phyloP scores from a whole-genome alignment of 2,113 vertebrate genomes.

The Atractosteus spatula region DNA sequence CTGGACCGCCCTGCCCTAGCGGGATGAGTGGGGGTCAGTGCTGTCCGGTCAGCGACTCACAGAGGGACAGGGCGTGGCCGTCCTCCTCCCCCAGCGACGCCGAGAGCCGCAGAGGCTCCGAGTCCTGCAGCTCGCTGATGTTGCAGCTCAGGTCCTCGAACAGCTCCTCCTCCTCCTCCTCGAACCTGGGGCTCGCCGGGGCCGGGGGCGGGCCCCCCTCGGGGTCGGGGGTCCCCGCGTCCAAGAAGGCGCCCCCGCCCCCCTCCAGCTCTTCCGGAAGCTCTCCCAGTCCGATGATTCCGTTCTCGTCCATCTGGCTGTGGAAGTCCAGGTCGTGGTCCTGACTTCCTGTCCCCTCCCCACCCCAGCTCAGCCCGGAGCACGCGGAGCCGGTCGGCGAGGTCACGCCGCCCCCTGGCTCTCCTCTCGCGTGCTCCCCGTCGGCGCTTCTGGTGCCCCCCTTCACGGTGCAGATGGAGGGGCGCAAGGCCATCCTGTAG shows the following conservation, averaged over 20 bases:
- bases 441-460: too few species aligned
- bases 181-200: background rate
- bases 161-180: background rate
- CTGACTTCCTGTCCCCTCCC: conserved; percentile 16
- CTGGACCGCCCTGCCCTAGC: too few species aligned
- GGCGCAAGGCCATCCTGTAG: background rate
- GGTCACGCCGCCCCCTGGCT: background rate
- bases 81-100: conserved; percentile 27
- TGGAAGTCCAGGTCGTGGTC: conserved; percentile 45
- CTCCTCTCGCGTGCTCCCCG: too few species aligned
- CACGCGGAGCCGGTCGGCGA: conserved; percentile 37
- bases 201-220: conserved; percentile 18
- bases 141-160: conserved; percentile 35
- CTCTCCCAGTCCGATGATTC: conserved; percentile 60
- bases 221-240: conserved; percentile 29
- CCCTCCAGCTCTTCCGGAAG: conserved; percentile 16
- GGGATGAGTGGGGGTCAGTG: too few species aligned
- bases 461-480: too few species aligned
- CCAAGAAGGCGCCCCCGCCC: conserved; percentile 8
- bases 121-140: conserved; percentile 34
- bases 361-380: conserved; percentile 44
- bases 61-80: conserved; percentile 13
- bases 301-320: conserved; percentile 63
- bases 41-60: conserved; percentile 32
- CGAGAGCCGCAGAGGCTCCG: conserved; percentile 20